These are phyloP conservation scores for Macrosiphum euphorbiae DNA, from an alignment of 2,888 invertebrate genomes.

Conservation along the genomic window DNA sequence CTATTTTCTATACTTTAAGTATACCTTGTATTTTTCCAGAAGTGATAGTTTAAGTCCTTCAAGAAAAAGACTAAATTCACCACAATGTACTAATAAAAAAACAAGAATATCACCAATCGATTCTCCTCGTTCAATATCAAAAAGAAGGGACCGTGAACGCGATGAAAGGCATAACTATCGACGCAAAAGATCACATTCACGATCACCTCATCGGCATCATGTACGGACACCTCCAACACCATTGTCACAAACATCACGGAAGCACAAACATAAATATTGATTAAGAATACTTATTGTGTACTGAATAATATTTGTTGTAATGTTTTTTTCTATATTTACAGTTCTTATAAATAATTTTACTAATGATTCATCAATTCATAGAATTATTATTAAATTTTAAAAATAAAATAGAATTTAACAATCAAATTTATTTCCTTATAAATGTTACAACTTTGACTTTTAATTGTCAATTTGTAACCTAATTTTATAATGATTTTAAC, in stretches of 20 bases:
- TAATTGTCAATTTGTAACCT: not conserved
- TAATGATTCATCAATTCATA: not conserved
- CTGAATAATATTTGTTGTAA: not conserved
- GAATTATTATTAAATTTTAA: constrained; percentile 35
- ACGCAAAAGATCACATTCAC: constrained; percentile 70
- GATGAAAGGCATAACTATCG: constrained; percentile 71
- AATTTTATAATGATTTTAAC: not conserved
- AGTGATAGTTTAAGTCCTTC: constrained; percentile 64
- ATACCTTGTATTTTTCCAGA: constrained; percentile 15
- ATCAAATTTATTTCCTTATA: not conserved
- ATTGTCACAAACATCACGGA: constrained; percentile 71
- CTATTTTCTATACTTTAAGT: not conserved
- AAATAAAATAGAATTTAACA: constrained; percentile 9
- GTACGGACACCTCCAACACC: constrained; percentile 70
- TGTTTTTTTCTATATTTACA: not conserved
- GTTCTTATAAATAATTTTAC: not conserved
- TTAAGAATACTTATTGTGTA: not conserved
- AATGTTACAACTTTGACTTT: not conserved
- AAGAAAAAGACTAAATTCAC: constrained; percentile 68
- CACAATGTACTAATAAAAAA: constrained; percentile 67
- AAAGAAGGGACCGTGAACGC: constrained; percentile 72
- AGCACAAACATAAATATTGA: constrained; percentile 72
- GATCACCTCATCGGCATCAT: constrained; percentile 69
- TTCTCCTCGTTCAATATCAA: constrained; percentile 66
- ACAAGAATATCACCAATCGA: constrained; percentile 69